These are phyloP conservation scores for Leiothrix lutea DNA, from an alignment of 2,113 vertebrate genomes.

Conservation along the genomic window DNA sequence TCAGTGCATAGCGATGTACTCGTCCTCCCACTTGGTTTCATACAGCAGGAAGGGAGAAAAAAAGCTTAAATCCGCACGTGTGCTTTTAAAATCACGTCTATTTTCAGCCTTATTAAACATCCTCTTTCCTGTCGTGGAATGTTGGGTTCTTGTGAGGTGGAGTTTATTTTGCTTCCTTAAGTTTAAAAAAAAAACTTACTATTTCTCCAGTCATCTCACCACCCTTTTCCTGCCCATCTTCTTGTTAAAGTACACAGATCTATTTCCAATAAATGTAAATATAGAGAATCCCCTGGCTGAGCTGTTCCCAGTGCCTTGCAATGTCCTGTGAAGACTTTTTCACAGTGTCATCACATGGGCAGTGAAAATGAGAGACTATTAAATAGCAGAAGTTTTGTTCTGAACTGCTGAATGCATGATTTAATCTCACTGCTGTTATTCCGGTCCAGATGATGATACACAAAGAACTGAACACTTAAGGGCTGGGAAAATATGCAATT, in stretches of 20 bases:
- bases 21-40: neutral
- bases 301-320: neutral
- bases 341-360: neutral
- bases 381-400: neutral
- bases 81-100: neutral
- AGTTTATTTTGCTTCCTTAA: fast-evolving
- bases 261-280: neutral
- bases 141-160: neutral
- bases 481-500: neutral
- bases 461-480: neutral
- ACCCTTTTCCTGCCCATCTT: neutral
- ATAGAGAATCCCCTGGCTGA: fast-evolving
- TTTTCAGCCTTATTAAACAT: neutral
- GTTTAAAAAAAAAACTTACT: too few relatives aligned
- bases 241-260: neutral
- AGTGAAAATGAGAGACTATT: neutral
- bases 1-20: fast-evolving
- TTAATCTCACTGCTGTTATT: neutral
- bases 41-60: neutral
- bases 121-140: neutral
- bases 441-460: fast-evolving
- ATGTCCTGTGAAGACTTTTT: neutral
- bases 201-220: neutral
- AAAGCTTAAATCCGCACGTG: fast-evolving
- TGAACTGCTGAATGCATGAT: neutral